Conservation (phyloP, 1,140 invertebrate genomes). For the Lordiphosa clarofinis region DNA sequence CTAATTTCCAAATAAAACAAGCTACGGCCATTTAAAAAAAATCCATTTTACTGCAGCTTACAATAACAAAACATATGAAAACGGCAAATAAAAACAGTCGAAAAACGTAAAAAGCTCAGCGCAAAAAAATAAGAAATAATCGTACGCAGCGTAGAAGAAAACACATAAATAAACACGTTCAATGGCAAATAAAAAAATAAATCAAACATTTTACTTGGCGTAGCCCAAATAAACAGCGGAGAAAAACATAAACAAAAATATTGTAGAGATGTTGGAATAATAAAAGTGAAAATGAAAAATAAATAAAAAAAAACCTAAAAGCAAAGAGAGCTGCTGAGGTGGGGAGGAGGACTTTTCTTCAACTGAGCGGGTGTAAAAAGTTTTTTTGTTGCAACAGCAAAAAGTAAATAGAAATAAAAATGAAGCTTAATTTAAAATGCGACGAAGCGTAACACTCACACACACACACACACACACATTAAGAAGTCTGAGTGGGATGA, state of each 20-base stretch:
- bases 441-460: conserved; percentile 58
- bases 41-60: conserved; percentile 55
- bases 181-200: conserved; percentile 64
- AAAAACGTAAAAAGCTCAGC: conserved; percentile 15
- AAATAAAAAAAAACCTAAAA: conserved; percentile 48
- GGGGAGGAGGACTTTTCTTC: conserved; percentile 4
- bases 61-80: conserved; percentile 50
- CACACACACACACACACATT: conserved; percentile 18
- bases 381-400: conserved; percentile 47
- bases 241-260: conserved; percentile 47
- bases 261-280: conserved; percentile 63
- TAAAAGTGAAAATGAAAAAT: conserved; percentile 74
- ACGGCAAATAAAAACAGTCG: conserved; percentile 24
- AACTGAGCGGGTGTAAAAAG: conserved; percentile 39
- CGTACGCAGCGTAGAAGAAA: conserved; percentile 12
- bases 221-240: conserved; percentile 36
- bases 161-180: conserved; percentile 59
- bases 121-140: not conserved
- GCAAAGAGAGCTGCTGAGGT: conserved; percentile 1
- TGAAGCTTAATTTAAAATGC: conserved; percentile 76
- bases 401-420: conserved; percentile 78
- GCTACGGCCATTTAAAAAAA: conserved; percentile 43
- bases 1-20: conserved; percentile 53
- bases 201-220: conserved; percentile 67
- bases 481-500: not conserved